Evolutionary conservation across 2,797 vertebrate genomes (phyloP), one percentile per base, ranked within the genome.

Genomic region (Ctenosaura bakeri): DNA sequence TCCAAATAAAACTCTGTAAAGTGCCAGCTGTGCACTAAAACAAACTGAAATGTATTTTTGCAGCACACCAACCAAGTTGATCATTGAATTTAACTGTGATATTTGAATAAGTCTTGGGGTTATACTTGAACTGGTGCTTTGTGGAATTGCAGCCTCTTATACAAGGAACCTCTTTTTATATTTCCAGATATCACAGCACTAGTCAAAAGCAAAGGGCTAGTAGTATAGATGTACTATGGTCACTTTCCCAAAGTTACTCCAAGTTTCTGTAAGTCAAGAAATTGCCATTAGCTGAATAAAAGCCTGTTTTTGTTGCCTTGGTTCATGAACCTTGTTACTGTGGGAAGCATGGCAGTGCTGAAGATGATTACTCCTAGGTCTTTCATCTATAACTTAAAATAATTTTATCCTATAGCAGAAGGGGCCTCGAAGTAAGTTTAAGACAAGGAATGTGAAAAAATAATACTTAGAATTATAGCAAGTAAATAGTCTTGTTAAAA

Each of bases 11-110:
- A 87, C 59, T 84, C 88, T 90, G 13, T 0, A 0, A 93, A 94
- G 93, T 94, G 93, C 93, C 93, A 95, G 84, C 64, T 90, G 64
- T 92, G 92, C 85, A 91, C 85, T 91, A 80, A 89, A 93, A 73
- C 38, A 89, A 92, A 64, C 54, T 62, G 77, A 92, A 83, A 81
- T 95, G 95, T 91, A 89, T 83, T 66, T 93, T 84, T 93, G 88
- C 71, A 96, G 64, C 78, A 91, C 95, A 90, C 89, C 88, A 74
- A 89, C 69, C 32, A 88, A 89, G 88, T 73, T 89, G 38, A 73
- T 29, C 16, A 22, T 38, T 22, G 9, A 14, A 3, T 76, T 71
- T 87, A 73, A 78, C 16, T 0, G 85, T 93, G 66, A 38, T 56
- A 62, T 74, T 87, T 90, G 88, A 81, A 29, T 76, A 71, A 89